Conservation (phyloP, 2,797 vertebrate species). For the Myoxocephalus aenaeus region DNA sequence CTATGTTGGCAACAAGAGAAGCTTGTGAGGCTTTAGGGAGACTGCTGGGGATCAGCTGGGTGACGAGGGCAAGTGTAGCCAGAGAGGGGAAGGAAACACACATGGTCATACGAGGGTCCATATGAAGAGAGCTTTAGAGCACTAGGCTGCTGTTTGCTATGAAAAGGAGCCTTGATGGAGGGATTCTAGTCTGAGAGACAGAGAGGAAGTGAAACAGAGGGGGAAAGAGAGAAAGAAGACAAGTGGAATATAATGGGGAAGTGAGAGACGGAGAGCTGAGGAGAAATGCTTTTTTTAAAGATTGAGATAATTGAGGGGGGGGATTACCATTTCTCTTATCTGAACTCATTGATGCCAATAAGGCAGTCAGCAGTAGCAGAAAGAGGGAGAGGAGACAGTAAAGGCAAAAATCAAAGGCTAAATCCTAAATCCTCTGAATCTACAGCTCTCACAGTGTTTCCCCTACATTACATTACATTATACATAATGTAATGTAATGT, state of each 20-base stretch:
- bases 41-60: constrained; percentile 14
- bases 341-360: constrained; percentile 45
- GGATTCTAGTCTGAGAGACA: constrained; percentile 56
- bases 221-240: constrained; percentile 20
- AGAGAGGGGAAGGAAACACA: background rate
- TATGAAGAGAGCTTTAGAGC: constrained; percentile 8
- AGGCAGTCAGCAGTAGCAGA: constrained; percentile 53
- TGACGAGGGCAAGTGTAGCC: constrained; percentile 21
- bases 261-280: constrained; percentile 12
- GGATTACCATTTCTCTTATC: constrained; percentile 24
- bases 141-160: constrained; percentile 60
- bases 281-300: background rate
- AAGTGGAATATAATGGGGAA: constrained; percentile 4
- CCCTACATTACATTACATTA: too few relatives aligned
- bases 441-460: too few relatives aligned
- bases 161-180: constrained; percentile 78
- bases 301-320: constrained; percentile 20
- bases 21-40: constrained; percentile 40
- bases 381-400: constrained; percentile 32
- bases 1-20: constrained; percentile 44
- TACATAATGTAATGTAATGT: too few relatives aligned
- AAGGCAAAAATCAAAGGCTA: constrained; percentile 73
- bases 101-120: background rate
- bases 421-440: constrained; percentile 69
- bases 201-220: constrained; percentile 53